Evolutionary conservation across 2,113 vertebrate species (phyloP).

Genomic region (Donacobius atricapilla): DNA sequence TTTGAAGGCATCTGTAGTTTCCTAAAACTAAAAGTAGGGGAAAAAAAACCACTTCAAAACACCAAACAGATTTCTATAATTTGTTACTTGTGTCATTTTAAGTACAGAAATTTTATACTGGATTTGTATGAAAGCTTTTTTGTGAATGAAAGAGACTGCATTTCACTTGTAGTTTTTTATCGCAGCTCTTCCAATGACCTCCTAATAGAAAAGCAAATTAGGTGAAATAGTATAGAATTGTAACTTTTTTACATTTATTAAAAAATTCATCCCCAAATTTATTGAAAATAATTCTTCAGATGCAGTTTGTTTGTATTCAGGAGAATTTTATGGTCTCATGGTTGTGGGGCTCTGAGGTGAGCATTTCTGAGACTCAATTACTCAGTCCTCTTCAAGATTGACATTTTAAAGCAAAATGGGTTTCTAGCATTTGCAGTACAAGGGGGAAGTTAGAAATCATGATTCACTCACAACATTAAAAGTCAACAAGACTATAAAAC

Average conservation of each 20-base stretch:
- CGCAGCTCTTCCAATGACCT: not conserved
- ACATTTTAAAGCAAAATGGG: not conserved
- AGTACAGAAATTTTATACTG: not conserved
- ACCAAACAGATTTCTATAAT: not conserved
- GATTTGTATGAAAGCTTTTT: not conserved
- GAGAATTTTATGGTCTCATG: not conserved
- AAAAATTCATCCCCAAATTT: not conserved
- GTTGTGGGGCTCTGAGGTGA: not conserved
- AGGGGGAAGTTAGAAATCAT: not conserved
- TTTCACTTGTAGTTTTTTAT: not conserved
- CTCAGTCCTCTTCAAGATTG: not conserved
- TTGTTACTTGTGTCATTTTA: not conserved
- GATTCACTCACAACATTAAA: not conserved
- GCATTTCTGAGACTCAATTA: not conserved
- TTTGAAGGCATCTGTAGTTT: not conserved
- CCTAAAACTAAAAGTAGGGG: not conserved
- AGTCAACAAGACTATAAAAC: not conserved
- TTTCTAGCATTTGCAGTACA: not conserved
- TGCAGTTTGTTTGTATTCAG: not conserved
- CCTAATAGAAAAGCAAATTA: not conserved
- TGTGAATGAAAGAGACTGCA: not conserved
- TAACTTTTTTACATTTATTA: not conserved
- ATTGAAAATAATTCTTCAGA: not conserved
- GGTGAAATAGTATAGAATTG: not conserved
- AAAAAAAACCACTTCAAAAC: fast-evolving